phyloP scores from a whole-genome alignment of 2,888 invertebrate genomes.

The Colostygia pectinataria region DNA sequence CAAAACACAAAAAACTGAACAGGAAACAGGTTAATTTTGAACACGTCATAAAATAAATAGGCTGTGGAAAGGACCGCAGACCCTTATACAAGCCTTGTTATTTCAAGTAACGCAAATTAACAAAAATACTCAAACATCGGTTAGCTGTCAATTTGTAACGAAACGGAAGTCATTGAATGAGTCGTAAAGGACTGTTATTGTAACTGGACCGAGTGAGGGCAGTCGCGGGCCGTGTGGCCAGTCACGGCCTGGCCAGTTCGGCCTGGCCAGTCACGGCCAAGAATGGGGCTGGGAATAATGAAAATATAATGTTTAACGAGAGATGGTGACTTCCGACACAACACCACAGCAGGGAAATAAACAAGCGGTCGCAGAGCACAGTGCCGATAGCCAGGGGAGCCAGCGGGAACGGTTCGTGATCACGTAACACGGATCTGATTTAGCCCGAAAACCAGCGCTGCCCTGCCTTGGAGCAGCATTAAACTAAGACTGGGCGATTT shows the following conservation, averaged over 20 bases:
- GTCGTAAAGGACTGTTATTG: conserved; percentile 40
- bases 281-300: conserved; percentile 48
- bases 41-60: conserved; percentile 10
- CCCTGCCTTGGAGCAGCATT: too few species aligned
- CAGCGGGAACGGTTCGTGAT: conserved; percentile 20
- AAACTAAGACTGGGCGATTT: too few species aligned
- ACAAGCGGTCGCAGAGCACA: conserved; percentile 52
- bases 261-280: conserved; percentile 55
- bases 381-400: conserved; percentile 29
- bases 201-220: conserved; percentile 31
- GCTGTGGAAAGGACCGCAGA: neutral
- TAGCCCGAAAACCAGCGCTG: too few species aligned
- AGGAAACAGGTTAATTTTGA: neutral
- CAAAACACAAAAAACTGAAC: neutral
- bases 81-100: conserved; percentile 26
- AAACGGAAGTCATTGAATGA: conserved; percentile 45
- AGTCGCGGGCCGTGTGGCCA: too few species aligned
- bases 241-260: too few species aligned
- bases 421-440: too few species aligned
- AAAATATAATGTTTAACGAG: conserved; percentile 63
- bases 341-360: conserved; percentile 61
- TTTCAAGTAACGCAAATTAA: conserved; percentile 27
- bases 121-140: conserved; percentile 36
- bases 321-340: conserved; percentile 62
- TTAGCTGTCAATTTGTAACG: conserved; percentile 37